Base-by-base conservation (phyloP, 2,797 vertebrate species). In the Chaetophractus vellerosus region DNA sequence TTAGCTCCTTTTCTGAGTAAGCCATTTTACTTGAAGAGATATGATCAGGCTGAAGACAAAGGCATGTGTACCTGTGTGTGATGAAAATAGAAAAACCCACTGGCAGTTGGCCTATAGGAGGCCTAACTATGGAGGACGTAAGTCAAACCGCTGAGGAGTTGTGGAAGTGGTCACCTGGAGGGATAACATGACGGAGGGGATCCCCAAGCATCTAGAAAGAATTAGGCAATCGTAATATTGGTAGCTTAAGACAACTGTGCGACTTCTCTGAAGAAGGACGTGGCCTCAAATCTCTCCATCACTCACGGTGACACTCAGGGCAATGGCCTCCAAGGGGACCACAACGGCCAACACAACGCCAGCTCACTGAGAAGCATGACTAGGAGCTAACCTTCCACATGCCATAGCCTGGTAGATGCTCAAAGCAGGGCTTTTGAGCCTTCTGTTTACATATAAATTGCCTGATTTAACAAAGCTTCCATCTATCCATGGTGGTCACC, bases 401-500 rank as follows among this genome's bases (percentile, higher is more conserved):
- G 55, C 18, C 50, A 18, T 18, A 18, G 52, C 52, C 52, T 55
- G 36, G 36, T 26, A n/a, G 66, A 82, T 48, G 69, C 9, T 79
- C 41, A 82, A 0, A 15, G 68, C 0, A 76, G 33, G 81, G 45
- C 12, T 1, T 21, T 18, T 14, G 5, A 74, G 57, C 80, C n/a
- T 80, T 61, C 63, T 59, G 38, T 90, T 50, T 69, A 55, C 55
- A 88, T 0, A 85, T 28, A 92, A 86, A 93, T 68, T 72, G 19
- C 23, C 38, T 68, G 23, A 63, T 88, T 93, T 76, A 71, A 82
- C 69, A 61, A 90, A 66, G 15, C 12, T 75, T 87, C 38, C 50
- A n/a, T 96, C 91, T 75, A 75, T 16, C 59, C 26, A 23, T 31
- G 31, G 33, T 18, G n/a, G 48, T 33, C 95, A 90, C 66, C 24